A percentile compares a stretch with the other conserved stretches of the same genome.
phyloP scores from a whole-genome alignment of 2,888 invertebrate species.

The Labia minor region DNA sequence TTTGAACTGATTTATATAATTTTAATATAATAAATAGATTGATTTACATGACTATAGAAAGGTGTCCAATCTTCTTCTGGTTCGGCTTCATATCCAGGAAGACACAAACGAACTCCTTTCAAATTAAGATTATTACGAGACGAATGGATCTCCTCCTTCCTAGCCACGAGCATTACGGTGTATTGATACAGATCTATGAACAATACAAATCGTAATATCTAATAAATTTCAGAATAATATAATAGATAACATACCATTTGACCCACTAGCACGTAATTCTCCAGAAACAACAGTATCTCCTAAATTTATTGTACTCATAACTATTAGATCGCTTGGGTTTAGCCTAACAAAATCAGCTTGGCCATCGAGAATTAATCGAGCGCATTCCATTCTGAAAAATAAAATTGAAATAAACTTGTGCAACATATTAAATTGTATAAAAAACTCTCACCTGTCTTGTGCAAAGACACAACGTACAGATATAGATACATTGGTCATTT shows the following conservation, averaged over 20 bases:
- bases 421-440: too few relatives aligned
- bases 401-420: background rate
- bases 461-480: background rate
- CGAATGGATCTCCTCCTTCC: background rate
- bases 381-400: background rate
- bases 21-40: too few relatives aligned
- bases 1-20: too few relatives aligned
- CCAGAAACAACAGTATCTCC: background rate
- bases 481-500: background rate
- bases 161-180: background rate
- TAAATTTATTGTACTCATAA: background rate
- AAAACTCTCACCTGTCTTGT: background rate
- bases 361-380: background rate
- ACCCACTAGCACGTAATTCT: background rate
- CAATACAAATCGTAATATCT: too few relatives aligned
- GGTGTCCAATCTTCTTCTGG: background rate
- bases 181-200: background rate
- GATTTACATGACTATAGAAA: too few relatives aligned
- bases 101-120: background rate
- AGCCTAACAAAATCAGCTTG: background rate
- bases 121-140: background rate
- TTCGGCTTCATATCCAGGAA: background rate
- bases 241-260: too few relatives aligned
- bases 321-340: background rate
- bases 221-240: too few relatives aligned